These are phyloP conservation scores for Crematogaster levior DNA, from an alignment of 2,888 invertebrate genomes.

Conservation along the genomic window DNA sequence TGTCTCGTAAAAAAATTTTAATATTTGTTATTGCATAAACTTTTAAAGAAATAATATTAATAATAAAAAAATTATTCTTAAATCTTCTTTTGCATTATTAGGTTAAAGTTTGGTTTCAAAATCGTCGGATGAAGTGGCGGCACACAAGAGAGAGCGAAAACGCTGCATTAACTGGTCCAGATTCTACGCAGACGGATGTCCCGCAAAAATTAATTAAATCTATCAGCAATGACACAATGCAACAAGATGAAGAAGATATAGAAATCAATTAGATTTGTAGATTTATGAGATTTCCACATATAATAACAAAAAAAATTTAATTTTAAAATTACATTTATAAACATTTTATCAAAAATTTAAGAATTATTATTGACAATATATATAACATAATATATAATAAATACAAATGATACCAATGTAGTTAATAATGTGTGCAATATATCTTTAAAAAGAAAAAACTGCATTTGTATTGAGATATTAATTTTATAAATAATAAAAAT, in stretches of 20 bases:
- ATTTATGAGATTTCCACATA: slow-evolving; percentile 70
- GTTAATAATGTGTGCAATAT: slow-evolving; percentile 2
- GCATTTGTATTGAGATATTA: neutral
- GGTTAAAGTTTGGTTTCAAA: slow-evolving; percentile 98
- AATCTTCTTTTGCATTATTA: slow-evolving; percentile 79
- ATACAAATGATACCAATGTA: neutral
- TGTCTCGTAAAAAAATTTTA: neutral
- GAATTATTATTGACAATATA: neutral
- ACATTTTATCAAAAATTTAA: neutral
- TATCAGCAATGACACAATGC: slow-evolving; percentile 16
- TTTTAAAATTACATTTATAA: neutral
- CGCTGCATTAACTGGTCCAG: slow-evolving; percentile 60
- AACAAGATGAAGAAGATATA: slow-evolving; percentile 75
- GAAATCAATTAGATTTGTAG: slow-evolving; percentile 77
- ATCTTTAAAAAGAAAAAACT: neutral
- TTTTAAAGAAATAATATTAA: neutral
- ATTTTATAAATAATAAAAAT: neutral
- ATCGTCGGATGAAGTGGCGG: slow-evolving; percentile 95
- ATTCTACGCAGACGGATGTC: slow-evolving; percentile 73
- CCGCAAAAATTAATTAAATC: slow-evolving; percentile 57
- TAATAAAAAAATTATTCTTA: neutral
- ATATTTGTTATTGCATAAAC: neutral
- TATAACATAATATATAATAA: neutral
- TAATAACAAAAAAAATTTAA: neutral
- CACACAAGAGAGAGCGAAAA: slow-evolving; percentile 90